phyloP scores from a whole-genome alignment of 2,113 vertebrate species.

The Sprattus sprattus region DNA sequence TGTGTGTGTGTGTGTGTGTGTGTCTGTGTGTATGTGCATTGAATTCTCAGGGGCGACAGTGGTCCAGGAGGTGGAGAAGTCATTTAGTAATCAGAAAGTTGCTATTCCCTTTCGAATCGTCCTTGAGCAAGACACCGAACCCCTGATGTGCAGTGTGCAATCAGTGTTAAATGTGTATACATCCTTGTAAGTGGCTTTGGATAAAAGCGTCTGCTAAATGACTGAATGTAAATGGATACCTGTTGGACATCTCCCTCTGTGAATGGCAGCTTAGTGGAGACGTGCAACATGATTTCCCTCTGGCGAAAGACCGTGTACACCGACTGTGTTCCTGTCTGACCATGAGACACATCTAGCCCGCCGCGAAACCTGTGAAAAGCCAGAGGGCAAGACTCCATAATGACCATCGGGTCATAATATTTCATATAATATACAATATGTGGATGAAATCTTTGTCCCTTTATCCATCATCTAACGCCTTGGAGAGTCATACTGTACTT shows the following conservation, averaged over 20 bases:
- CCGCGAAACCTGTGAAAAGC: constrained; percentile 82
- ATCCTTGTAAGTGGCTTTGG: no score
- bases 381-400: not conserved
- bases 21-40: not conserved
- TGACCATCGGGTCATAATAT: not conserved
- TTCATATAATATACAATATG: no score
- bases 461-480: no score
- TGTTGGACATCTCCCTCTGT: constrained; percentile 92
- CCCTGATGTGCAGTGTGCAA: no score
- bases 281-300: constrained; percentile 96
- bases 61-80: no score
- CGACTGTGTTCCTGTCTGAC: constrained; percentile 89
- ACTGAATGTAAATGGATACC: no score
- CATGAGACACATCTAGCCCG: constrained; percentile 91
- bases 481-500: not conserved
- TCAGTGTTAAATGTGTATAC: no score
- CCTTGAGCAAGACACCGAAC: no score
- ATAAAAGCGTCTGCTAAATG: no score
- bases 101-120: no score
- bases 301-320: constrained; percentile 88
- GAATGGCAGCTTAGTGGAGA: constrained; percentile 94
- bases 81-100: no score
- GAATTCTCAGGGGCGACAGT: no score
- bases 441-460: not conserved
- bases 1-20: constrained; percentile 16